These are phyloP conservation scores for Thalassophryne amazonica DNA, from an alignment of 2,797 vertebrate genomes.

Conservation along the genomic window DNA sequence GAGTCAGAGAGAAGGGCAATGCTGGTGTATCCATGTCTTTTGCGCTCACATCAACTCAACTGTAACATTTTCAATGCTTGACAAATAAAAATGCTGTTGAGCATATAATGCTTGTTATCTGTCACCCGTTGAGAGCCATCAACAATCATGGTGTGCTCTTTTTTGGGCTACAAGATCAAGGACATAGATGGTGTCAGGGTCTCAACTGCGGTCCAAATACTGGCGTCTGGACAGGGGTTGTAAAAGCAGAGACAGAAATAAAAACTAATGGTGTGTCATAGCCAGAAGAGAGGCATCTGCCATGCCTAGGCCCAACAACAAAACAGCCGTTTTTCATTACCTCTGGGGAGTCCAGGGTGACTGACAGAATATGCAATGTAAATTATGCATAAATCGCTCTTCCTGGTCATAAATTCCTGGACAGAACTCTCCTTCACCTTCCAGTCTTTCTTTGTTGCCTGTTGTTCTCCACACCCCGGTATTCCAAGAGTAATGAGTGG, in stretches of 20 bases:
- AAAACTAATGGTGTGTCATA: slow-evolving; percentile 82
- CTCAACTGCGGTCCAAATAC: slow-evolving; percentile 57
- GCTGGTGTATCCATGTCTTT: neutral
- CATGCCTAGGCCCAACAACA: slow-evolving; percentile 58
- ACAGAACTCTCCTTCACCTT: slow-evolving; percentile 62
- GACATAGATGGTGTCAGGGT: slow-evolving; percentile 48
- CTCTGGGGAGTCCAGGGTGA: slow-evolving; percentile 73
- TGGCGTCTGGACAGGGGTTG: slow-evolving; percentile 62
- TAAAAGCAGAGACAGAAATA: slow-evolving; percentile 80
- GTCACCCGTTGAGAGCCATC: slow-evolving; percentile 1
- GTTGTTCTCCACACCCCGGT: slow-evolving; percentile 35
- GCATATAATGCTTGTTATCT: neutral
- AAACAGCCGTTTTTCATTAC: slow-evolving; percentile 83
- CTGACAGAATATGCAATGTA: slow-evolving; percentile 73
- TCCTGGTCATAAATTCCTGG: slow-evolving; percentile 78
- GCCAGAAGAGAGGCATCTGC: slow-evolving; percentile 72
- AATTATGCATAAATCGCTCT: slow-evolving; percentile 80
- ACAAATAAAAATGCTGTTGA: neutral
- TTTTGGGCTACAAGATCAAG: slow-evolving; percentile 30
- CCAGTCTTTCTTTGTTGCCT: slow-evolving; percentile 49
- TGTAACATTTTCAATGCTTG: neutral
- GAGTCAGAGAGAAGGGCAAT: no score
- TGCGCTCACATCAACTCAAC: neutral
- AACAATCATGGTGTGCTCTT: slow-evolving; percentile 16
- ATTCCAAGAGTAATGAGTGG: slow-evolving; percentile 57